Conservation (phyloP, 1,140 invertebrate genomes). For the Vollenhovia emeryi region DNA sequence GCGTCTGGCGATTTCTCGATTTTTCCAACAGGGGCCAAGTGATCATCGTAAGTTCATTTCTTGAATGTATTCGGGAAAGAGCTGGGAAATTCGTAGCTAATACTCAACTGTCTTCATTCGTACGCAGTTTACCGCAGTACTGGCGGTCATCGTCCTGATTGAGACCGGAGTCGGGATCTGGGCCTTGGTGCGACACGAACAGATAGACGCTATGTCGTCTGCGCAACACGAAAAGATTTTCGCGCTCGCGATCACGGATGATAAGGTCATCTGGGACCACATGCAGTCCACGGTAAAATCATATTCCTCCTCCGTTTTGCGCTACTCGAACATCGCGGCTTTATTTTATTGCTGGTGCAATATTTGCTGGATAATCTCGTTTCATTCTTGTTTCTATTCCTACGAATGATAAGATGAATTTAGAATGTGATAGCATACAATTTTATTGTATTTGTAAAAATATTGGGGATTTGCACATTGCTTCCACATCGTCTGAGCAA, state of each 20-base stretch:
- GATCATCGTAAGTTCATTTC: slow-evolving; percentile 81
- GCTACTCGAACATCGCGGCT: not conserved
- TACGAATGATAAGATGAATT: not conserved
- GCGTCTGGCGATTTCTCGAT: slow-evolving; percentile 85
- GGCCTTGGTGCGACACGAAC: slow-evolving; percentile 86
- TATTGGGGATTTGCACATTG: too few species aligned
- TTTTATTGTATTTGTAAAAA: slow-evolving; percentile 43
- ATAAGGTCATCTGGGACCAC: slow-evolving; percentile 64
- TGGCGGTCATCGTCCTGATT: slow-evolving; percentile 82
- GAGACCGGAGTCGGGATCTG: slow-evolving; percentile 85
- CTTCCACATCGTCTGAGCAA: too few species aligned
- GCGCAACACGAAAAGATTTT: slow-evolving; percentile 82
- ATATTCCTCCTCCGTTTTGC: not conserved
- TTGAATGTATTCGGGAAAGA: not conserved
- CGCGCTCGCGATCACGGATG: slow-evolving; percentile 70
- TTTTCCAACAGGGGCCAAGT: slow-evolving; percentile 84
- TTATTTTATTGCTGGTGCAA: not conserved
- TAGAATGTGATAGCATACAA: not conserved
- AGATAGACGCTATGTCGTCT: slow-evolving; percentile 83
- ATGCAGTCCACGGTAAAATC: slow-evolving; percentile 73
- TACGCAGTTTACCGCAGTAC: slow-evolving; percentile 83
- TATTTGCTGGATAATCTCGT: not conserved
- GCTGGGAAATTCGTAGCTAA: slow-evolving; percentile 9
- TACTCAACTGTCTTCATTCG: not conserved
- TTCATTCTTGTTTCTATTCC: not conserved